phyloP scores from a whole-genome alignment of 2,888 invertebrate genomes.

The Cryptocephalus primarius region DNA sequence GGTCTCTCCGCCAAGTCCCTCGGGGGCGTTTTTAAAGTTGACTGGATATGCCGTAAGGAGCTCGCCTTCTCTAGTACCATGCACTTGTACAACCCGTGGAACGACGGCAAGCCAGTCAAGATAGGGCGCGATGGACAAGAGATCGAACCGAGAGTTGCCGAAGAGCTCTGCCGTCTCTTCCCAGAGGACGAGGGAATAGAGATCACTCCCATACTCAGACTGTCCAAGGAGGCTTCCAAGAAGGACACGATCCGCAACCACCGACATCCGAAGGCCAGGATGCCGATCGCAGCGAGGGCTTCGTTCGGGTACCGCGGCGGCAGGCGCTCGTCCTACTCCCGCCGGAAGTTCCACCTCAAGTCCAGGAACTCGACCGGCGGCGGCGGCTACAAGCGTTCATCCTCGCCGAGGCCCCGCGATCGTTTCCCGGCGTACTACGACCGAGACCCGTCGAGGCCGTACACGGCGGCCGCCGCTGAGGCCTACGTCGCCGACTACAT shows the following conservation, averaged over 20 bases:
- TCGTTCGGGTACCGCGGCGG: conserved; percentile 37
- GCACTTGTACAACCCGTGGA: conserved; percentile 95
- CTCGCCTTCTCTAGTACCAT: conserved; percentile 84
- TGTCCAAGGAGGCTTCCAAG: conserved; percentile 75
- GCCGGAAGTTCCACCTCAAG: conserved; percentile 54
- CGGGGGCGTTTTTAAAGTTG: conserved; percentile 92
- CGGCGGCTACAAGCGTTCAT: conserved; percentile 46
- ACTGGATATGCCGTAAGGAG: conserved; percentile 88
- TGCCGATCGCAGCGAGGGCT: conserved; percentile 40
- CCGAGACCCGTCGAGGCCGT: conserved; percentile 37
- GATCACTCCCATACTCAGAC: conserved; percentile 74
- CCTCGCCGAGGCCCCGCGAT: conserved; percentile 47
- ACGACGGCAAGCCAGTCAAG: conserved; percentile 96
- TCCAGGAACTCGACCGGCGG: conserved; percentile 50
- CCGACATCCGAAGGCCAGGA: conserved; percentile 35
- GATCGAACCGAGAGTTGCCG: conserved; percentile 91
- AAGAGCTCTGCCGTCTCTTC: conserved; percentile 87
- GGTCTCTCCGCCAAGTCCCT: conserved; percentile 86
- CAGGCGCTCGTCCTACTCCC: conserved; percentile 41
- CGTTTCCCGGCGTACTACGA: conserved; percentile 52
- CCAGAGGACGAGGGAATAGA: conserved; percentile 87
- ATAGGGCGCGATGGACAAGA: conserved; percentile 98
- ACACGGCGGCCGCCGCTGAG: conserved; percentile 57
- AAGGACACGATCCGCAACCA: conserved; percentile 31
- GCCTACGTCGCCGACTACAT: conserved; percentile 84